A percentile compares a stretch with the other conserved stretches of the same genome.
phyloP scores from a whole-genome alignment of 1,140 invertebrate species.

The Diprion similis region DNA sequence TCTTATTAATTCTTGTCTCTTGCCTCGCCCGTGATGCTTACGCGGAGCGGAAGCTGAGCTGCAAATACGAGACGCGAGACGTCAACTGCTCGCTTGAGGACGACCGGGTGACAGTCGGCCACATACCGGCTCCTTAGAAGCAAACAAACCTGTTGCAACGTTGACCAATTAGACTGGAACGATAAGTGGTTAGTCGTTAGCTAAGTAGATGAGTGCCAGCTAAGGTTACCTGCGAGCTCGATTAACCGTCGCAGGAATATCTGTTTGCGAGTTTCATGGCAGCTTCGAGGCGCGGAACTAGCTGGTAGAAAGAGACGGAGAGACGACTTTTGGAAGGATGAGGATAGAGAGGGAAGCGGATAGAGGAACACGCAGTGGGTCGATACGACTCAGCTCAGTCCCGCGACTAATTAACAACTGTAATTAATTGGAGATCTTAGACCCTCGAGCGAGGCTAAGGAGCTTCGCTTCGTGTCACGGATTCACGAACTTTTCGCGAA shows the following conservation, averaged over 20 bases:
- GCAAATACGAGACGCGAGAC: not conserved
- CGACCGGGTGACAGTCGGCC: not conserved
- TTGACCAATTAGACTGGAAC: conserved; percentile 20
- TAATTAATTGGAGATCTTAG: conserved; percentile 35
- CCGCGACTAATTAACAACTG: conserved; percentile 33
- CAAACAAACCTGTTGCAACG: conserved; percentile 16
- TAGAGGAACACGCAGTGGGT: conserved; percentile 17
- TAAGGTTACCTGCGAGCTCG: conserved; percentile 4
- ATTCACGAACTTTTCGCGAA: conserved; percentile 4
- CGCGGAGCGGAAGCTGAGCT: not conserved
- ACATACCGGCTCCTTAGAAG: not conserved
- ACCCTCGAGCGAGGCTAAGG: conserved; percentile 16
- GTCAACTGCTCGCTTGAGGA: not conserved
- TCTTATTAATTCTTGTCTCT: too few species aligned
- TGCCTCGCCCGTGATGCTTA: too few species aligned
- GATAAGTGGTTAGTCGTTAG: conserved; percentile 25
- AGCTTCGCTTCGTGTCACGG: conserved; percentile 2
- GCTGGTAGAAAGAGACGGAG: not conserved
- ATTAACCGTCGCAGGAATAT: conserved; percentile 2
- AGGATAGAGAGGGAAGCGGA: too few species aligned
- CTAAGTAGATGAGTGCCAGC: conserved; percentile 12
- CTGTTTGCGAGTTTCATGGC: not conserved
- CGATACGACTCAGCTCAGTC: conserved; percentile 33
- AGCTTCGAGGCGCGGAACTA: not conserved
- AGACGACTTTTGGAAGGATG: not conserved